Base-by-base conservation (phyloP, 2,797 vertebrate genomes). In the Melanotaenia nigrans region DNA sequence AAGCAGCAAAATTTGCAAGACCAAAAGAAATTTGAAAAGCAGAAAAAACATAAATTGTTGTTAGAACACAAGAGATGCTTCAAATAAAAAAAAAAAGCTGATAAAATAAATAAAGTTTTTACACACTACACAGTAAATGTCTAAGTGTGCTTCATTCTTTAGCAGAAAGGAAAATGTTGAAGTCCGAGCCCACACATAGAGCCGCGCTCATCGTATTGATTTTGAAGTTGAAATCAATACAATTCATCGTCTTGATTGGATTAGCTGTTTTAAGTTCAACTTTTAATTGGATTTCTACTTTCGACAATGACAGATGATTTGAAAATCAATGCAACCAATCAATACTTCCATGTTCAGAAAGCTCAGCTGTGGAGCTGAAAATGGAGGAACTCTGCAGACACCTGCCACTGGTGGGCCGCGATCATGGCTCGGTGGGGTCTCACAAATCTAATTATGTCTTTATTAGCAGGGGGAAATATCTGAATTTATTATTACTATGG, bases 211-310 rank as follows among this genome's bases (percentile, higher is more conserved):
- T 59, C 72, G 47, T 90, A 94, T 93, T 92, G 92, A 93, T 92
- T 93, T 92, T 90, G 64, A 85, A 79, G 58, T 69, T 59, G 58
- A 85, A 91, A 93, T 92, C 88, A 57, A 92, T 94, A 89, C 58
- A 73, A 89, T 91, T 93, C 85, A 89, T 90, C 70, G 64, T 83
- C 87, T 93, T 92, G 92, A 94, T 87, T 88, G 92, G 93, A 94
- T 94, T 93, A 94, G 86, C 71, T 42, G 75, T 89, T 91, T 89
- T 56, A 77, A 69, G 73, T 84, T 92, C 71, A 90, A 90, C 73
- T 84, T 93, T 89, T 95, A 94, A 94, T 94, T 92, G 92, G 93
- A 94, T 94, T 94, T 90, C 78, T 87, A 88, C 91, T 93, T 90
- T 92, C 88, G 86, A 87, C 84, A 78, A 83, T 65, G 83, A 81